phyloP scores from a whole-genome alignment of 2,797 vertebrate species.

The Loris lydekkerianus region DNA sequence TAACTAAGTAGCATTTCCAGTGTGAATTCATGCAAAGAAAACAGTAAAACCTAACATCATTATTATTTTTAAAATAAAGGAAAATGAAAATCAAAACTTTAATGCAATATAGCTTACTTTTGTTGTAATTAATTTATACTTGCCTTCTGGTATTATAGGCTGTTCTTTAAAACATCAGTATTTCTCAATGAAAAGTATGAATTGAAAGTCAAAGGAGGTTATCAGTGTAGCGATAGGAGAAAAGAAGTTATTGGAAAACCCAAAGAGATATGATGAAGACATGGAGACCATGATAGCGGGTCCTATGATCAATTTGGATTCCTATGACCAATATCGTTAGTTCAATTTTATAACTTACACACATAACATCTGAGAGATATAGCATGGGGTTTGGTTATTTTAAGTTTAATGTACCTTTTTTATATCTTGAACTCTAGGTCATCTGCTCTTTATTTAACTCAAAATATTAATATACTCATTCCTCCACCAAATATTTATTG shows the following conservation, averaged over 20 bases:
- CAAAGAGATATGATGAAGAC: neutral
- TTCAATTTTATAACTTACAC: neutral
- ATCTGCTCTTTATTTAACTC: neutral
- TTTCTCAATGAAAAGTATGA: neutral
- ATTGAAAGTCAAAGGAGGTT: neutral
- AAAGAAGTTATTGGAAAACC: neutral
- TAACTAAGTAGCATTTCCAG: neutral
- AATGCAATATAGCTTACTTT: neutral
- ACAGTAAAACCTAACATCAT: neutral
- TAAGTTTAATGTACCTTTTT: neutral
- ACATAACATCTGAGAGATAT: neutral
- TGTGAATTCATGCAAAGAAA: neutral
- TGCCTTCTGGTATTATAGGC: neutral
- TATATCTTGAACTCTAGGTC: neutral
- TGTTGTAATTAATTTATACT: neutral
- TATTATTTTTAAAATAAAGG: slow-evolving; percentile 10
- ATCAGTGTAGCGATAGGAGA: neutral
- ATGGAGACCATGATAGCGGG: neutral
- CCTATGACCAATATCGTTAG: neutral
- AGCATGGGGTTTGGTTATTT: neutral
- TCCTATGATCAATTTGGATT: neutral
- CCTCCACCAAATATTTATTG: neutral
- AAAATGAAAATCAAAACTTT: neutral
- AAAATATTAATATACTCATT: neutral
- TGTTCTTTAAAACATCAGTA: too few relatives aligned